phyloP scores from a whole-genome alignment of 2,797 vertebrate species.

The Linurgus olivaceus region DNA sequence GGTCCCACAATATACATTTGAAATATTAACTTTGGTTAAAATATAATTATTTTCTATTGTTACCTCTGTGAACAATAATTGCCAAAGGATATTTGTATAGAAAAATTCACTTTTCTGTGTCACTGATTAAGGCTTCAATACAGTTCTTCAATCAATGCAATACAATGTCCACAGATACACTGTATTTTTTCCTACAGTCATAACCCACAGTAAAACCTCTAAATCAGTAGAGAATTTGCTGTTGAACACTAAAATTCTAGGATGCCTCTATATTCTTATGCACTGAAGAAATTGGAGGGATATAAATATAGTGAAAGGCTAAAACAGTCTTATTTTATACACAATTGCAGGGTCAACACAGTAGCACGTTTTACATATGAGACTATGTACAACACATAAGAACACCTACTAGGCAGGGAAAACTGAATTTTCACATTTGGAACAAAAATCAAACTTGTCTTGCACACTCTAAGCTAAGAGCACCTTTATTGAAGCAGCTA shows the following conservation, averaged over 20 bases:
- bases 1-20: background rate
- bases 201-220: background rate
- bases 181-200: background rate
- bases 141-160: background rate
- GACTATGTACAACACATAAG: background rate
- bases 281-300: background rate
- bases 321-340: background rate
- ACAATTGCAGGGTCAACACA: background rate
- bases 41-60: background rate
- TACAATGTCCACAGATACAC: background rate
- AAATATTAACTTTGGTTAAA: constrained; percentile 3
- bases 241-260: background rate
- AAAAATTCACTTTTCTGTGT: background rate
- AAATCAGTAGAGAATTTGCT: background rate
- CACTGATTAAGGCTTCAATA: background rate
- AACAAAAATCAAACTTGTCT: background rate
- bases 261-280: background rate
- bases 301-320: background rate
- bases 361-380: background rate
- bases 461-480: background rate
- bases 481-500: background rate
- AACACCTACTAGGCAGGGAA: background rate
- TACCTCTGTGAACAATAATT: background rate
- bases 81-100: background rate
- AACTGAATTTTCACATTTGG: background rate